A percentile compares a stretch with the other conserved stretches of the same genome.
phyloP scores from a whole-genome alignment of 2,113 vertebrate genomes.

The Cyanoramphus novaezelandiae region DNA sequence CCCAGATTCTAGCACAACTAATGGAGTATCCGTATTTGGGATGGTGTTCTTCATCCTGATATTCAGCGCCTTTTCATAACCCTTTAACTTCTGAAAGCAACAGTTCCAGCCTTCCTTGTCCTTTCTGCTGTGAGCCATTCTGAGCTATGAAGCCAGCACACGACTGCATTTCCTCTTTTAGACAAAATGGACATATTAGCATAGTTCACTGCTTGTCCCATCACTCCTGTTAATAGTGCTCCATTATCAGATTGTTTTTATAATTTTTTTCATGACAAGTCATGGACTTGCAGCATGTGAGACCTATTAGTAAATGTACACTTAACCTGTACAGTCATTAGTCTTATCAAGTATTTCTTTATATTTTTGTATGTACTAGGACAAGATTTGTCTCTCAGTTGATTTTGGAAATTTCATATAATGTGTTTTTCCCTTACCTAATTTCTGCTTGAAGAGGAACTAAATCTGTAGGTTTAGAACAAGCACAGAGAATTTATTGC shows the following conservation, averaged over 20 bases:
- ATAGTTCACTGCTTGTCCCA: background rate
- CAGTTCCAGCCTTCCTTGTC: background rate
- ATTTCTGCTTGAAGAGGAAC: background rate
- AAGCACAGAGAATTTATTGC: background rate
- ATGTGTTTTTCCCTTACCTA: background rate
- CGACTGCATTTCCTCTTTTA: background rate
- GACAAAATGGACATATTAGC: background rate
- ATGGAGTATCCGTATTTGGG: background rate
- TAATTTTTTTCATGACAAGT: background rate
- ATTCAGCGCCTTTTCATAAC: background rate
- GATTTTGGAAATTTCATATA: background rate
- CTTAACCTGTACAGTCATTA: background rate
- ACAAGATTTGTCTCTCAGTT: background rate
- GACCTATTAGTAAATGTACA: background rate
- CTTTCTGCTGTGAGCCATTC: background rate
- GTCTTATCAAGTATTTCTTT: background rate
- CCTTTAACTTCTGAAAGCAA: background rate
- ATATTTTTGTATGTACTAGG: background rate
- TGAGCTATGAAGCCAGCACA: background rate
- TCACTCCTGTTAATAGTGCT: background rate
- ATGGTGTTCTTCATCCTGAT: background rate
- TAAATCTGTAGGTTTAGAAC: background rate
- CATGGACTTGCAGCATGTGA: fast-evolving
- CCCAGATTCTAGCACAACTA: background rate
- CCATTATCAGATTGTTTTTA: background rate